Conservation (phyloP, 2,888 invertebrate genomes). For the Syrphus vitripennis region DNA sequence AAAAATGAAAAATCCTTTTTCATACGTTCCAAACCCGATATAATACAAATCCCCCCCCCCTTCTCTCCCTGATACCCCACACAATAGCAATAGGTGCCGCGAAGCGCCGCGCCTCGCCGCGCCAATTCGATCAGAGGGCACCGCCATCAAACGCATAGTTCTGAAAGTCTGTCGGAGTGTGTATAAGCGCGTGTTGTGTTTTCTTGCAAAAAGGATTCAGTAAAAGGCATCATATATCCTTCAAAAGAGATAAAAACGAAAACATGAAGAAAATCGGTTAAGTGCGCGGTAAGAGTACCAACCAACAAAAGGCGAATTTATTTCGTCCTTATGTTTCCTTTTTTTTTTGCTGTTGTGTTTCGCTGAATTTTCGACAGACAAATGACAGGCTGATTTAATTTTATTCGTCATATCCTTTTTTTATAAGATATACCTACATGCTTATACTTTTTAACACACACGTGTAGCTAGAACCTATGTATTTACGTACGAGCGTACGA, state of each 20-base stretch:
- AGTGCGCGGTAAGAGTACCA: slow-evolving; percentile 45
- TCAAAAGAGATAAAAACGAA: slow-evolving; percentile 38
- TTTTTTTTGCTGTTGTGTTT: slow-evolving; percentile 9
- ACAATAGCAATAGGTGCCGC: slow-evolving; percentile 31
- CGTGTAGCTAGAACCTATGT: background rate
- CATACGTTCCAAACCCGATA: slow-evolving; percentile 1
- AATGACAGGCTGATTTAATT: slow-evolving; percentile 71
- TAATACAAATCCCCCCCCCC: background rate
- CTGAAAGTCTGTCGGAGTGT: background rate
- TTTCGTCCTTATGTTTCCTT: slow-evolving; percentile 47
- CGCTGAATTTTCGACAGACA: slow-evolving; percentile 49
- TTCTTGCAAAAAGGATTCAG: slow-evolving; percentile 43
- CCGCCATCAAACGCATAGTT: slow-evolving; percentile 6
- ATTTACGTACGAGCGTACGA: background rate
- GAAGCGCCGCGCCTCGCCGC: background rate
- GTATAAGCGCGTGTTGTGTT: background rate
- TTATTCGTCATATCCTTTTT: slow-evolving; percentile 69
- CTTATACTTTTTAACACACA: slow-evolving; percentile 18
- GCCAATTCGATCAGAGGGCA: slow-evolving; percentile 58
- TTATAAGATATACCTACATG: background rate
- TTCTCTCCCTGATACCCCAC: background rate
- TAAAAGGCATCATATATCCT: slow-evolving; percentile 37
- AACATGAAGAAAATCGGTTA: slow-evolving; percentile 63
- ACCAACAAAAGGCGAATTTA: slow-evolving; percentile 68
- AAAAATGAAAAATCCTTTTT: slow-evolving; percentile 66